A percentile compares a stretch with the other conserved stretches of the same genome.
Evolutionary conservation across 92 coral and sea anemone genomes (phyloP).

Genomic region (Pocillopora grandis): DNA sequence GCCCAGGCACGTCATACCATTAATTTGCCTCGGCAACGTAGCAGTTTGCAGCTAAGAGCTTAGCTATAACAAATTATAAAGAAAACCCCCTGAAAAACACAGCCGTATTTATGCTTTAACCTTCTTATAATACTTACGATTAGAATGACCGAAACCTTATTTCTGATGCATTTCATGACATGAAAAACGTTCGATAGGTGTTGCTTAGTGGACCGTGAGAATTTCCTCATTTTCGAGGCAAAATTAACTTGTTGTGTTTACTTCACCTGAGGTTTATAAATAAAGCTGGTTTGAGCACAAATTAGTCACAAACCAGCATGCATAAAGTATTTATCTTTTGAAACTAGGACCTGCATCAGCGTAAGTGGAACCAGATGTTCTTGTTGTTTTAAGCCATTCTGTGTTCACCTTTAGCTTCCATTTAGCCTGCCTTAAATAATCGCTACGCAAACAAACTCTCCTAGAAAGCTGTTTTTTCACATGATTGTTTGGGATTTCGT

Average conservation of each 20-base stretch:
- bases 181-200: not conserved
- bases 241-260: conserved; percentile 10
- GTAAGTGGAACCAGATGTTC: conserved; percentile 11
- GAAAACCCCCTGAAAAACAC: not conserved
- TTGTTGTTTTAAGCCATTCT: conserved; percentile 16
- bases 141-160: not conserved
- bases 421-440: not conserved
- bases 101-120: not conserved
- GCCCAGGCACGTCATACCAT: not conserved
- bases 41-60: not conserved
- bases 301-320: not conserved
- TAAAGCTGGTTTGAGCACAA: conserved; percentile 32
- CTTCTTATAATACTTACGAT: not conserved
- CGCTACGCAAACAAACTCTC: not conserved
- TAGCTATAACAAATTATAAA: not conserved
- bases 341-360: not conserved
- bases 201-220: conserved; percentile 11
- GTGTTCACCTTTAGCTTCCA: not conserved
- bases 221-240: not conserved
- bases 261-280: conserved; percentile 31
- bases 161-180: not conserved
- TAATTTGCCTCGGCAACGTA: conserved; percentile 26
- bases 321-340: not conserved
- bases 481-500: too few species aligned
- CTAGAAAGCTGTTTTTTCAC: too few species aligned